Evolutionary conservation across 1,140 invertebrate genomes (phyloP).

Genomic region (Tetragnatha versicolor): DNA sequence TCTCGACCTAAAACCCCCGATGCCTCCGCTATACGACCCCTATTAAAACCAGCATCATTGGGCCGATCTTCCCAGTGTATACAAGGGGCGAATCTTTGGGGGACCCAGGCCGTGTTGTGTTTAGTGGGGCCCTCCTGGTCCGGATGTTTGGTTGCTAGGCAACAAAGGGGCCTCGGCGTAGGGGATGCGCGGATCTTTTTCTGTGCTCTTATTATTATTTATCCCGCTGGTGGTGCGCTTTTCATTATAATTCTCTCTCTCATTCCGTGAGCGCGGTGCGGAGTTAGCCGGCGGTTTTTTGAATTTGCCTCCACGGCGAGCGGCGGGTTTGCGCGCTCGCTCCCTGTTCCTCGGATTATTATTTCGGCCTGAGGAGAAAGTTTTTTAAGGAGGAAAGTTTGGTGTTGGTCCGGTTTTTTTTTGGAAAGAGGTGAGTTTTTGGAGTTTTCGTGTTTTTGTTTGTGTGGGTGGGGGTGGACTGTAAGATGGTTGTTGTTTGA

Average conservation of each 20-base stretch:
- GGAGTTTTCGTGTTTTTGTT: too few species aligned
- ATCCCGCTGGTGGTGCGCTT: conserved; percentile 30
- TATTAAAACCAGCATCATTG: conserved; percentile 39
- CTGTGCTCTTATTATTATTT: conserved; percentile 42
- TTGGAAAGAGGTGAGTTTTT: too few species aligned
- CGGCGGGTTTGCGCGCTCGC: neutral
- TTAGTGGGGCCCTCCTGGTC: conserved; percentile 44
- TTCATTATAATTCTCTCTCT: conserved; percentile 51
- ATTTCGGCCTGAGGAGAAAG: too few species aligned
- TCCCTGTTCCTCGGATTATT: too few species aligned
- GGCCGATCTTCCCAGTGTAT: conserved; percentile 38
- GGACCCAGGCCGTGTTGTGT: conserved; percentile 37
- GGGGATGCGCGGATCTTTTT: conserved; percentile 38
- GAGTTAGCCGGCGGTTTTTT: too few species aligned
- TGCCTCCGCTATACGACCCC: neutral
- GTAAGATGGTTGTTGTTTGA: too few species aligned
- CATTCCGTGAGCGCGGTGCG: too few species aligned
- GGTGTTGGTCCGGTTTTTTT: too few species aligned
- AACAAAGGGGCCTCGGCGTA: conserved; percentile 45
- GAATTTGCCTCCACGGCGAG: neutral
- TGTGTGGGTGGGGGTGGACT: too few species aligned
- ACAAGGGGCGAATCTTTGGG: conserved; percentile 41
- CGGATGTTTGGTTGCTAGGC: conserved; percentile 54
- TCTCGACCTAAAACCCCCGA: too few species aligned
- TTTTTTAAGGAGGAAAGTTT: too few species aligned